Base-by-base conservation (phyloP, 2,113 vertebrate genomes). In the Rhea pennata region DNA sequence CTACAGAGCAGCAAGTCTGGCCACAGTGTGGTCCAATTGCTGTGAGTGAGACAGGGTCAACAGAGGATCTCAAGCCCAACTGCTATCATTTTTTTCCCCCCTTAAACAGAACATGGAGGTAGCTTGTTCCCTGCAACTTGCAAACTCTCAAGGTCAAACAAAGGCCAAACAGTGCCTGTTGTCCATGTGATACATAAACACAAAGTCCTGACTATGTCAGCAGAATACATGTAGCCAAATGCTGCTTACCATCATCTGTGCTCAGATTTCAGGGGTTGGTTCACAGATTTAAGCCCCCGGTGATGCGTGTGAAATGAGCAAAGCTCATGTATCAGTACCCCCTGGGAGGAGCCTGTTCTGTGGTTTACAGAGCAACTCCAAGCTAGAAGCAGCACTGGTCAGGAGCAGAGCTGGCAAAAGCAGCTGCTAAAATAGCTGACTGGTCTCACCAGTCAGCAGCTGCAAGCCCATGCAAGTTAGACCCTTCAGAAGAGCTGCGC, bases 251-350 rank as follows among this genome's bases (percentile, higher is more conserved):
- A 82, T 88, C 59, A 46, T 67, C 66, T 81, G 59, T 84, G 89
- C 76, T 97, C 96, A 54, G 26, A 93, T 97, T 97, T 97, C 97
- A 97, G 92, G 94, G 84, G 82, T 81, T 91, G 59, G 82, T 84
- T 90, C 88, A 69, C 67, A 85, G 93, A 91, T 69, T 90, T 96
- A 96, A 97, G 92, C 87, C 92, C 86, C 70, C 26, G 70, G 95
- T 90, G 92, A 80, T 70, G 74, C 16, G 64, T 71, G 75, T 91
- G 93, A 96, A 97, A 95, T 82, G 82, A 92, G 88, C 85, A 88
- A 87, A 90, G 94, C 91, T 97, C 97, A 91, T 83, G 51, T 97
- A 53, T 97, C 95, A 87, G 74, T n/a, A 51, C 42, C 27, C 74
- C 33, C 39, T 12, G 12, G 53, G 73, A 95, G 79, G 24, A 87